Conservation (phyloP, 1,140 invertebrate species). For the Brachionus calyciflorus region DNA sequence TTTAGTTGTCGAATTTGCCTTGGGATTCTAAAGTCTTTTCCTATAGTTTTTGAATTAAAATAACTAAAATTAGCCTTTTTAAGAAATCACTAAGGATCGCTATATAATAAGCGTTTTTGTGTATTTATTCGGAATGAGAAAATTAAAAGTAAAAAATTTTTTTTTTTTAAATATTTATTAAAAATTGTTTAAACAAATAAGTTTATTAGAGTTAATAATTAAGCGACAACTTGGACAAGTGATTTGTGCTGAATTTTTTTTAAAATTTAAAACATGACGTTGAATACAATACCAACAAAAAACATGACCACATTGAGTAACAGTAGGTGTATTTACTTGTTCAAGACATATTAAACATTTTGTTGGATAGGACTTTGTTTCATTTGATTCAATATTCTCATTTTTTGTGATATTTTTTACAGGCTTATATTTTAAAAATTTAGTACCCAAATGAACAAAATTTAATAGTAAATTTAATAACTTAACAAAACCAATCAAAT, state of each 20-base stretch:
- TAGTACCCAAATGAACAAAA: conserved; percentile 15
- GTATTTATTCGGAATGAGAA: too few relatives aligned
- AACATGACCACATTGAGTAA: conserved; percentile 28
- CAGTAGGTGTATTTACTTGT: not conserved
- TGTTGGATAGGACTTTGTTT: not conserved
- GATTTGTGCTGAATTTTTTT: not conserved
- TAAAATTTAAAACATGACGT: not conserved
- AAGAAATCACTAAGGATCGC: too few relatives aligned
- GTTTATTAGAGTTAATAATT: conserved; percentile 2
- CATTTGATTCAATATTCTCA: not conserved
- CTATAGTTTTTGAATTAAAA: too few relatives aligned
- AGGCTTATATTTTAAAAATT: not conserved
- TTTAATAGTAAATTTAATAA: not conserved
- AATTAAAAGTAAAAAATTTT: not conserved
- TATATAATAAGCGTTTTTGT: conserved; percentile 12
- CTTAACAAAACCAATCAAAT: conserved; percentile 17
- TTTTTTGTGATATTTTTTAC: not conserved
- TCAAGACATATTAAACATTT: conserved; percentile 41
- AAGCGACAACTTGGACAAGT: conserved; percentile 43
- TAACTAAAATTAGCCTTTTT: too few relatives aligned
- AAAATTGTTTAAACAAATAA: conserved; percentile 39
- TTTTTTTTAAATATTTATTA: not conserved
- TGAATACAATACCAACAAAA: conserved; percentile 46
- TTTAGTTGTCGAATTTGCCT: too few relatives aligned
- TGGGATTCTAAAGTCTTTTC: too few relatives aligned